Percentiles rank a stretch among this genome's conserved stretches.
Conservation (phyloP, 2,888 invertebrate species). For the Hemithea aestivaria region DNA sequence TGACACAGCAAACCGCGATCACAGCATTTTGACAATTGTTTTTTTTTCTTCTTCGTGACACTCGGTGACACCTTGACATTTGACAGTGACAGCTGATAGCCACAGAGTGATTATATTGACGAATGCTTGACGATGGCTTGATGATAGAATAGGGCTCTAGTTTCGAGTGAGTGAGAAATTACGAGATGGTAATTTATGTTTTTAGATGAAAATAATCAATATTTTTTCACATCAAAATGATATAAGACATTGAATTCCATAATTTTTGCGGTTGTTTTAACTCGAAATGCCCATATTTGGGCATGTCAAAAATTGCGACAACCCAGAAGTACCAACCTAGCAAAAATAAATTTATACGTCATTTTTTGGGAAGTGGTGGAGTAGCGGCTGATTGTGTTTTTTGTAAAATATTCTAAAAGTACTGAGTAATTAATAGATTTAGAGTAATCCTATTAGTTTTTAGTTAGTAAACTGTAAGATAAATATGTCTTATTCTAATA, state of each 20-base stretch:
- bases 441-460: constrained; percentile 43
- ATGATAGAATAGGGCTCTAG: no score
- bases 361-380: constrained; percentile 61
- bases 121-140: no score
- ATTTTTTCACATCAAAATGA: no score
- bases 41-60: neutral
- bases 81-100: constrained; percentile 19
- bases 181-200: no score
- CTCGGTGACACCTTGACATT: neutral
- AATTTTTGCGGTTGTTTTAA: neutral
- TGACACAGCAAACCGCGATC: constrained; percentile 30
- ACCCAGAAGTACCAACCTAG: constrained; percentile 41
- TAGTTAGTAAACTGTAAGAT: constrained; percentile 50
- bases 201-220: no score
- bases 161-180: no score
- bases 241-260: no score
- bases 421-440: constrained; percentile 49
- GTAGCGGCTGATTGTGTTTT: constrained; percentile 71
- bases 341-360: constrained; percentile 53
- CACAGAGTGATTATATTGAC: no score
- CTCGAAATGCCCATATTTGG: constrained; percentile 52
- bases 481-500: constrained; percentile 72
- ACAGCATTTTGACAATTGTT: constrained; percentile 38
- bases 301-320: constrained; percentile 41
- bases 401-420: constrained; percentile 56